Conservation (phyloP, 1,140 invertebrate species). For the Sitobion miscanthi region DNA sequence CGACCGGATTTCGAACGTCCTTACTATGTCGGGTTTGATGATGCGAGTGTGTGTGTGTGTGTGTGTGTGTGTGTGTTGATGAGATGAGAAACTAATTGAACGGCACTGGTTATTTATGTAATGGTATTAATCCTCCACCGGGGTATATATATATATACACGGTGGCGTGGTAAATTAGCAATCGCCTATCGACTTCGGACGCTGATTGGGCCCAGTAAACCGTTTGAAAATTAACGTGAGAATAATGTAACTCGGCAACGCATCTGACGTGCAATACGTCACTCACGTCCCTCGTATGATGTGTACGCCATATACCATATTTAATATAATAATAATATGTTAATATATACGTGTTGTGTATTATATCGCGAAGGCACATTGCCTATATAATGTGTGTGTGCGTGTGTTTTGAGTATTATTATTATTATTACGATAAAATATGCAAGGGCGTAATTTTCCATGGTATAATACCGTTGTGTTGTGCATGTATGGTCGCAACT, state of each 20-base stretch:
- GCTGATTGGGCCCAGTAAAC: neutral
- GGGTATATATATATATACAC: neutral
- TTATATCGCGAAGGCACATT: neutral
- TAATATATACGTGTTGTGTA: neutral
- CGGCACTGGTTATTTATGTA: neutral
- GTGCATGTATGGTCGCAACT: neutral
- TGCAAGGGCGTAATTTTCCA: neutral
- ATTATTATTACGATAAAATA: neutral
- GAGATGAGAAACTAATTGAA: slow-evolving; percentile 7
- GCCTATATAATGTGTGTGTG: no score
- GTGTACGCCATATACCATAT: neutral
- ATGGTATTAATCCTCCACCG: neutral
- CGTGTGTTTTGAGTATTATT: neutral
- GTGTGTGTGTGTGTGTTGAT: neutral
- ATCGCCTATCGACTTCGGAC: neutral
- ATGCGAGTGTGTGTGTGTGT: no score
- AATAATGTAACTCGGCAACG: neutral
- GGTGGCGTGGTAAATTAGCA: neutral
- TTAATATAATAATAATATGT: neutral
- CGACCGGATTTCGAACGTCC: neutral
- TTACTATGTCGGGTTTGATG: neutral
- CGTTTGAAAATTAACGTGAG: slow-evolving; percentile 13
- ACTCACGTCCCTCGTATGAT: neutral
- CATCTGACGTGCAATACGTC: slow-evolving; percentile 1
- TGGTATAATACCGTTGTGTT: neutral